A percentile compares a stretch with the other conserved stretches of the same genome.
phyloP scores from a whole-genome alignment of 2,113 vertebrate genomes.

The Orcinus orca region DNA sequence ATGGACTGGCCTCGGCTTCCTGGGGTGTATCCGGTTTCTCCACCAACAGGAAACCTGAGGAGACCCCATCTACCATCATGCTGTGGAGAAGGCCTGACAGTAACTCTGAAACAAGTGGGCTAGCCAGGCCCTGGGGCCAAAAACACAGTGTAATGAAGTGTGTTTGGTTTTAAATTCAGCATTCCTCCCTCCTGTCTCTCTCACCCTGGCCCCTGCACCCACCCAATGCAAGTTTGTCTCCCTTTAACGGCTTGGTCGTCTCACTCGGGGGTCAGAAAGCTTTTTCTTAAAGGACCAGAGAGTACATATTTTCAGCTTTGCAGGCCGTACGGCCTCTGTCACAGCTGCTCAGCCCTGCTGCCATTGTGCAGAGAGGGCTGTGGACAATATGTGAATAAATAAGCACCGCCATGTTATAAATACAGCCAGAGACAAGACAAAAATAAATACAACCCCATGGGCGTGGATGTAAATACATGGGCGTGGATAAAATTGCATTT shows the following conservation, averaged over 20 bases:
- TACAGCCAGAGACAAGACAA: background rate
- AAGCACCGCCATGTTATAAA: background rate
- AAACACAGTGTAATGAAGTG: accelerated
- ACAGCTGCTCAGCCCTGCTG: background rate
- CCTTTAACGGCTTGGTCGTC: background rate
- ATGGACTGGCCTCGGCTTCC: background rate
- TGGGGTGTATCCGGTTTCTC: background rate
- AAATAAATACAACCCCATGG: background rate
- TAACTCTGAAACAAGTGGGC: background rate
- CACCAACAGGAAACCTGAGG: background rate
- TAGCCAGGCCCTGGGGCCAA: accelerated
- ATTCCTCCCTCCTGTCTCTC: background rate
- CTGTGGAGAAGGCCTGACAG: background rate
- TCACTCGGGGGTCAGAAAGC: background rate
- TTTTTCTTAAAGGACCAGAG: background rate
- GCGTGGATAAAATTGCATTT: background rate
- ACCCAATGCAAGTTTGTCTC: background rate
- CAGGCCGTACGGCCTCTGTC: accelerated
- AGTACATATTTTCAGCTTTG: background rate
- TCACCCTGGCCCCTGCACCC: too few relatives aligned
- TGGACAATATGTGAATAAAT: background rate
- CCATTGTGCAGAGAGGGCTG: background rate
- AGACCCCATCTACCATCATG: background rate
- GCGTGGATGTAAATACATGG: background rate
- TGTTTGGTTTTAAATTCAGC: background rate